Percentiles rank a stretch among this genome's conserved stretches.
Evolutionary conservation across 1,140 invertebrate species (phyloP).

Genomic region (Heliothis subflexa): DNA sequence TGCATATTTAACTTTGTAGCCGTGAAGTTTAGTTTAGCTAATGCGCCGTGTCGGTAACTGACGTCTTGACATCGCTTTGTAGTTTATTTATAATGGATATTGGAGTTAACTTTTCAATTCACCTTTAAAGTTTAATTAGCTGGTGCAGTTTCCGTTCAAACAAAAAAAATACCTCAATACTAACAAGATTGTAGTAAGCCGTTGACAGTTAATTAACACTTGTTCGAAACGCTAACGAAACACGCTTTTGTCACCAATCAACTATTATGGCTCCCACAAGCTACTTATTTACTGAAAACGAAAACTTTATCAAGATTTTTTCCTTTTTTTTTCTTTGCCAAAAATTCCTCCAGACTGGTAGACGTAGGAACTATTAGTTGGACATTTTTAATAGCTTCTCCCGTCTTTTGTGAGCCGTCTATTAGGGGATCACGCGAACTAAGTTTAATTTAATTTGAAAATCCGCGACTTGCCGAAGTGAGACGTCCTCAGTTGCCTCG

Average conservation of each 20-base stretch:
- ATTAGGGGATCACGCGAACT: constrained; percentile 22
- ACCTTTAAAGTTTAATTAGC: not conserved
- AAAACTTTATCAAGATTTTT: not conserved
- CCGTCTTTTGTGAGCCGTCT: constrained; percentile 28
- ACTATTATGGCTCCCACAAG: not conserved
- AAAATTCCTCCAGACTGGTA: not conserved
- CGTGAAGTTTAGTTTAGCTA: constrained; percentile 33
- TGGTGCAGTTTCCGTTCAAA: not conserved
- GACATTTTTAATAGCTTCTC: constrained; percentile 34
- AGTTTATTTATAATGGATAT: constrained; percentile 23
- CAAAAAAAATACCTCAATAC: not conserved
- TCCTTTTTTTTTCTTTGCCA: not conserved
- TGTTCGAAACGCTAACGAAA: not conserved
- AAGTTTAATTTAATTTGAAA: constrained; percentile 41
- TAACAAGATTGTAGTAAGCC: not conserved
- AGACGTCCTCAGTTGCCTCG: constrained; percentile 21
- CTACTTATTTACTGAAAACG: not conserved
- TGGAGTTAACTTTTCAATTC: constrained; percentile 17
- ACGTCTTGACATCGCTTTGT: constrained; percentile 18
- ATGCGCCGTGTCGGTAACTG: constrained; percentile 33
- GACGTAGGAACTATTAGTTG: constrained; percentile 16
- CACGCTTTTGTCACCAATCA: not conserved
- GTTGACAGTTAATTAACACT: not conserved
- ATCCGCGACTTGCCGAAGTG: constrained; percentile 25
- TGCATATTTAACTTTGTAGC: constrained; percentile 40